Conservation (phyloP, 1,140 invertebrate species). For the Zaprionus ghesquierei region DNA sequence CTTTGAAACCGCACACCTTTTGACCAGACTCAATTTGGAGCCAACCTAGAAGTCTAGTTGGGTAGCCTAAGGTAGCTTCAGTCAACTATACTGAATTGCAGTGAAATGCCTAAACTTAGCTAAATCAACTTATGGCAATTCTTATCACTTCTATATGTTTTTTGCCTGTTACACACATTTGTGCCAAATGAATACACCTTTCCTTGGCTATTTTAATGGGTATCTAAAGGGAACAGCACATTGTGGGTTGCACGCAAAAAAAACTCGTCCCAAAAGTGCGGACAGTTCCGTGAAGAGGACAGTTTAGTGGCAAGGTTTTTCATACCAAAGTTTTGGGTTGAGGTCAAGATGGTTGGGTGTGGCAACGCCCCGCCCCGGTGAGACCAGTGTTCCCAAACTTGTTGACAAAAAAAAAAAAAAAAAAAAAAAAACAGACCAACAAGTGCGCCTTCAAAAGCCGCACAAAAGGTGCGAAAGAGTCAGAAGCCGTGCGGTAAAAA, state of each 20-base stretch:
- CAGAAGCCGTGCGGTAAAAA: background rate
- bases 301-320: background rate
- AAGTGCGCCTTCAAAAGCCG: background rate
- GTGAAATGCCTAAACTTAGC: too few relatives aligned
- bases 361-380: slow-evolving; percentile 42
- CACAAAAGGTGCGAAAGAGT: background rate
- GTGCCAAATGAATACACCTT: background rate
- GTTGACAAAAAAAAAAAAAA: slow-evolving; percentile 19
- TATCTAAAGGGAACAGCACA: background rate
- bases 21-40: slow-evolving; percentile 41
- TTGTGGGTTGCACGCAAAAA: background rate
- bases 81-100: too few relatives aligned
- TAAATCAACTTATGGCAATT: background rate
- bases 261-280: slow-evolving; percentile 34
- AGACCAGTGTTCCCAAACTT: slow-evolving; percentile 32
- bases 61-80: too few relatives aligned
- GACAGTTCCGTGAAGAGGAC: slow-evolving; percentile 23
- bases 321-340: slow-evolving; percentile 20
- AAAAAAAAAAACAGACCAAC: background rate
- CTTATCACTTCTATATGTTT: background rate
- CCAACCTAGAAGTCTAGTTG: background rate
- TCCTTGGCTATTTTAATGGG: background rate
- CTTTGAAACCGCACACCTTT: slow-evolving; percentile 46
- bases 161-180: background rate
- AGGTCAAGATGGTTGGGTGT: slow-evolving; percentile 28